Evolutionary conservation across 2,113 vertebrate species (phyloP), one percentile per base, ranked within the genome.

Genomic region (Machaerirhynchus nigripectus): DNA sequence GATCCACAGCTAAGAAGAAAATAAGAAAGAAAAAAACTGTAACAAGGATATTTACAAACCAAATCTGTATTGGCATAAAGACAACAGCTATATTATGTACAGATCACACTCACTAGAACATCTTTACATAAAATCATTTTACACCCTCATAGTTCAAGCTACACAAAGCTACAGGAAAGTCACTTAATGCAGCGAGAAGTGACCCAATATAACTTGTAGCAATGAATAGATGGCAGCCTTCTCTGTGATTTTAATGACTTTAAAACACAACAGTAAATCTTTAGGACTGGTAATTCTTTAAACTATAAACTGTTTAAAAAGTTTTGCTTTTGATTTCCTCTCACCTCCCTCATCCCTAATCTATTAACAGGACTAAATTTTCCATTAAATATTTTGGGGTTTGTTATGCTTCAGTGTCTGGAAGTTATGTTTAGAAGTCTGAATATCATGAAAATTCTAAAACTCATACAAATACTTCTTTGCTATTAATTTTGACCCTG

Each of bases 1-100:
- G 99, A 99, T 15, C 99, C 99, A 98, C 99, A 99, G 93, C 99
- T 99, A 89, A n/a, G 57, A 89, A 70, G 46, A 78, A 79, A 93
- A 30, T 16, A 90, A 40, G 19, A 89, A 31, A 13, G 30, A 49
- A 75, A 79, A 67, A 81, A 67, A 60, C 7, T 78, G 21, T 80
- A 69, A 56, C 22, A 76, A 76, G 19, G 12, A 60, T 44, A 87
- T 60, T 73, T 79, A 87, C 59, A 73, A 82, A 53, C 6, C 21
- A 30, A 46, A 69, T 27, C 52, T 30, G 17, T 12, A 69, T 4
- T 60, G 8, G 82, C 40, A 17, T 75, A 47, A 56, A 61, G 50
- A 75, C 49, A 94, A 67, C 40, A 95, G 68, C 75, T 57, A 42
- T 35, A 59, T 15, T 47, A 85, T 1, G 13, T 37, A 75, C 11